phyloP scores from a whole-genome alignment of 2,888 invertebrate genomes.

The Eristalis arbustorum region DNA sequence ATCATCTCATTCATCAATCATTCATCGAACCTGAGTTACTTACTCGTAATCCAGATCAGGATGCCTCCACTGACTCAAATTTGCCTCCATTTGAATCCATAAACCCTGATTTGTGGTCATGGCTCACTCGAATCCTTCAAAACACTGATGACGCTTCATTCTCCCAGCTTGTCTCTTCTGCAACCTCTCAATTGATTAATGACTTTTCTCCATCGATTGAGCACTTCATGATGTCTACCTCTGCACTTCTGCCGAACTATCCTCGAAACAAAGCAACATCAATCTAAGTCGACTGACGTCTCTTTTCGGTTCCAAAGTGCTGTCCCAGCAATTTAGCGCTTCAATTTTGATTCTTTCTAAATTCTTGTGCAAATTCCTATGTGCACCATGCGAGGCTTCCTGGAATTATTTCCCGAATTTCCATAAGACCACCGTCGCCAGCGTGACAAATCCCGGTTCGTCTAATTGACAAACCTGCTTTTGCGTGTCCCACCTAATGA shows the following conservation, averaged over 20 bases:
- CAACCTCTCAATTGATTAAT: no score
- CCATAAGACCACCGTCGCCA: constrained; percentile 55
- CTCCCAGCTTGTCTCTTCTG: no score
- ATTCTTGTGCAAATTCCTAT: background rate
- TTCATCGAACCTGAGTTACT: no score
- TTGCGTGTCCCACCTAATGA: background rate
- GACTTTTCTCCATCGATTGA: background rate
- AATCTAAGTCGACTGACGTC: background rate
- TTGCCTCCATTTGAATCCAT: no score
- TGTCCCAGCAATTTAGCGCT: background rate
- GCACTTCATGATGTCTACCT: background rate
- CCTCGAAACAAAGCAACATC: background rate
- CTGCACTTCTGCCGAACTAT: background rate
- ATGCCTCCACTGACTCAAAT: no score
- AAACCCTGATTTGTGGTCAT: no score
- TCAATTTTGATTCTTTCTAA: constrained; percentile 12
- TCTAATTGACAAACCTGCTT: constrained; percentile 30
- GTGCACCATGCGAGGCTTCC: background rate
- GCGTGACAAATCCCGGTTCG: constrained; percentile 58
- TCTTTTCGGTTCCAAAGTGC: background rate
- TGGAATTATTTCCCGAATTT: constrained; percentile 8
- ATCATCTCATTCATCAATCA: no score
- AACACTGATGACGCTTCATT: no score
- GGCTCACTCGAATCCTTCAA: no score
- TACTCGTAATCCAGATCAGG: no score